phyloP scores from a whole-genome alignment of 2,113 vertebrate species.

The Mohoua ochrocephala region DNA sequence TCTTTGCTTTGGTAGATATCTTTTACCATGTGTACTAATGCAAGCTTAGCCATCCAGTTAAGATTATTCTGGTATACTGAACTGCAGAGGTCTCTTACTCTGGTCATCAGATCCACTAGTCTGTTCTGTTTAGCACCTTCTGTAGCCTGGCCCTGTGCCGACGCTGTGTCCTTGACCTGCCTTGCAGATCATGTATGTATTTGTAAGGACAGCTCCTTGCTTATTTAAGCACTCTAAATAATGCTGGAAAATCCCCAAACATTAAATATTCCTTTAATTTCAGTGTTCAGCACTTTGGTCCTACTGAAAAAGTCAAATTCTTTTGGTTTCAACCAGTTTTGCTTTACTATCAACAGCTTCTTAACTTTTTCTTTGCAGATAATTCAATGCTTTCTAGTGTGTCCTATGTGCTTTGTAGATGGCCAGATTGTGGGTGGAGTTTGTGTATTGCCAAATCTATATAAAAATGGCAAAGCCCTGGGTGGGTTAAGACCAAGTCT shows the following conservation, averaged over 20 bases:
- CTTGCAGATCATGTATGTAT: neutral
- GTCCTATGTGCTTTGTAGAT: neutral
- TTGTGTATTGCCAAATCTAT: neutral
- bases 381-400: neutral
- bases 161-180: conserved; percentile 32
- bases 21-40: neutral
- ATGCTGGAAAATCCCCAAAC: neutral
- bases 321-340: neutral
- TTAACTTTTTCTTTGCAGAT: neutral
- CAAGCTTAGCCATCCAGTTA: neutral
- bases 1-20: neutral
- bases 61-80: neutral
- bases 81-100: neutral
- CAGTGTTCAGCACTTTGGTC: neutral
- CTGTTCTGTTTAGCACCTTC: conserved; percentile 41
- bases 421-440: neutral
- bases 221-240: neutral
- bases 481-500: neutral
- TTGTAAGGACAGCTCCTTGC: neutral
- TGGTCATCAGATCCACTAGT: neutral
- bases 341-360: neutral
- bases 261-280: neutral
- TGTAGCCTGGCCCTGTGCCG: conserved; percentile 4
- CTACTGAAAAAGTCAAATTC: neutral
- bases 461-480: neutral